These are phyloP conservation scores for Drosophila macrospina DNA, from an alignment of 2,888 invertebrate species.

Conservation along the genomic window DNA sequence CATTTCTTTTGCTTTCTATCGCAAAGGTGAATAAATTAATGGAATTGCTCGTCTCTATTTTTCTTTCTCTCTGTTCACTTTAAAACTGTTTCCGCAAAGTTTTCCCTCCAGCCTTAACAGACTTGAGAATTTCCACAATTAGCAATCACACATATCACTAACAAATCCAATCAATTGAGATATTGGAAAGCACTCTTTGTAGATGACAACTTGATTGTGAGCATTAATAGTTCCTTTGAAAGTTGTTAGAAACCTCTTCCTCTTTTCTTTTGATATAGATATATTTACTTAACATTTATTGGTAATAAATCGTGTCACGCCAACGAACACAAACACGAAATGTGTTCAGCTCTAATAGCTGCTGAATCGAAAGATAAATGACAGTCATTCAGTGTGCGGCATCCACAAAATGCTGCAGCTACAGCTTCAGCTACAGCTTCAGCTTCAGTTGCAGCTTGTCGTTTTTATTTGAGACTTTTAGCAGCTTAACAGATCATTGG, in stretches of 20 bases:
- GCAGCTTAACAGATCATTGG: conserved; percentile 16
- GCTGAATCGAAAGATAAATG: conserved; percentile 11
- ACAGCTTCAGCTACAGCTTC: too few species aligned
- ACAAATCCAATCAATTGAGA: not conserved
- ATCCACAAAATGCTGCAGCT: conserved; percentile 1
- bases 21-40: conserved; percentile 46
- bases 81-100: conserved; percentile 2
- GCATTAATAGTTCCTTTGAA: not conserved
- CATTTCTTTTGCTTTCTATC: not conserved
- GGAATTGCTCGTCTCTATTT: conserved; percentile 47
- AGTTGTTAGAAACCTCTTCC: not conserved
- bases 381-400: conserved; percentile 10
- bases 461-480: conserved; percentile 10
- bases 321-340: not conserved
- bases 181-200: not conserved
- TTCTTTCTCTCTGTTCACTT: not conserved
- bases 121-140: conserved; percentile 8
- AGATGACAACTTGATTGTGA: not conserved
- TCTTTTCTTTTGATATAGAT: not conserved
- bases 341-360: conserved; percentile 4
- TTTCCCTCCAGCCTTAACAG: not conserved
- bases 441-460: conserved; percentile 1
- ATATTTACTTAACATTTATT: conserved; percentile 8
- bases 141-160: conserved; percentile 8
- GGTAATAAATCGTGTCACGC: conserved; percentile 13